Base-by-base conservation (phyloP, 2,888 invertebrate species). In the Agriotes lineatus region DNA sequence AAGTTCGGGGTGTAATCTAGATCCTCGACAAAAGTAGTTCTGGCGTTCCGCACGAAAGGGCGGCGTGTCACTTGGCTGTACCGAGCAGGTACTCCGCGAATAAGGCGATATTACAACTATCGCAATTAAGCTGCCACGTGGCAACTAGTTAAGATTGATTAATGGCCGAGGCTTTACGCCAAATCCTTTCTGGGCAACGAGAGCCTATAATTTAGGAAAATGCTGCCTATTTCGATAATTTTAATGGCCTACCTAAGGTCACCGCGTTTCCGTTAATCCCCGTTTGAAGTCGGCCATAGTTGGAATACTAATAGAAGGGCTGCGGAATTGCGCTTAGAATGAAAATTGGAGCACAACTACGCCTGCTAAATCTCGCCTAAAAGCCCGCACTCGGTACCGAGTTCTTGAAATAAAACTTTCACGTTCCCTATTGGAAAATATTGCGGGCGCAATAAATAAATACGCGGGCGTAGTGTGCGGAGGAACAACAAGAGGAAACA, bases 361-460 rank as follows among this genome's bases (percentile, higher is more conserved):
- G 42, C 22, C 44, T 42, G 39, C n/a, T 25, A 9, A 58, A 37
- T n/a, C 33, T 16, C n/a, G 25, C 54, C 63, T 63, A 44, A 56
- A 63, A 12, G 22, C 52, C 10, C 10, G 9, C 52, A 52, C 52
- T 58, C 45, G 57, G 57, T 58, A 64, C 48, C 57, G 18, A 45
- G 48, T 57, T 57, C 64, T 35, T 64, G 57, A 57, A 64, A 64
- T 64, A 64, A 64, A 64, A 64, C 48, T 50, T 58, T 45, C 64
- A 64, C 64, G 64, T 57, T 50, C 19, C 45, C 22, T 10, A 57
- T 64, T 42, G 22, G 30, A 64, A 64, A 48, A 58, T 64, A 64
- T 64, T 57, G 45, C 56, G 42, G 19, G 5, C 22, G 20, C 54
- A 6, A 57, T 44, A 57, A 64, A 64, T 64, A 64, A 64, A 58